Percentiles rank a stretch among this genome's conserved stretches.
These are phyloP conservation scores for Engystomops pustulosus DNA, from an alignment of 2,113 vertebrate genomes.

Conservation along the genomic window DNA sequence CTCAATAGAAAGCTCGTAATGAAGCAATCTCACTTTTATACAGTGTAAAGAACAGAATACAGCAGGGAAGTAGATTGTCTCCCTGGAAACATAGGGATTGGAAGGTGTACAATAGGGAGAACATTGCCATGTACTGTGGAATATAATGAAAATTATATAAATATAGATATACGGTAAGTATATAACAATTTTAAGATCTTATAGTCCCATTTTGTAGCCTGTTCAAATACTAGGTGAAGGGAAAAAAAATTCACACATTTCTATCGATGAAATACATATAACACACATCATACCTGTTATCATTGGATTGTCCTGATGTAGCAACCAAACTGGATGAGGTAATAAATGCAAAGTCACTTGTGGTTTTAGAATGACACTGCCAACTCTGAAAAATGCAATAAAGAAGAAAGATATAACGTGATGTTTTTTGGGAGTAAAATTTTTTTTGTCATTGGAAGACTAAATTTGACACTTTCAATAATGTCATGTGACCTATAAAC, in stretches of 20 bases:
- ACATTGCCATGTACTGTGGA: background rate
- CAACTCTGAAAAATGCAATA: slow-evolving; percentile 79
- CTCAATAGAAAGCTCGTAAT: background rate
- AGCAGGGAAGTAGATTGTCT: background rate
- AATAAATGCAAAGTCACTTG: slow-evolving; percentile 94
- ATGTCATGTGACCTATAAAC: background rate
- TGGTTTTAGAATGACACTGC: slow-evolving; percentile 96
- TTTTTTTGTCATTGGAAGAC: background rate
- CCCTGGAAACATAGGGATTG: background rate
- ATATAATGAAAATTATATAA: background rate
- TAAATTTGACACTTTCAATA: background rate
- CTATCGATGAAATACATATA: no score
- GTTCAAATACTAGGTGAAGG: no score
- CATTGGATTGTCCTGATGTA: slow-evolving; percentile 94
- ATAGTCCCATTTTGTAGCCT: no score
- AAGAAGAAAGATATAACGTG: background rate
- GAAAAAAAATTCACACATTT: no score
- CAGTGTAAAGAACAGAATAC: background rate
- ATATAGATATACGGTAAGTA: no score
- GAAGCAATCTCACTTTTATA: no score
- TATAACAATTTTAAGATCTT: no score
- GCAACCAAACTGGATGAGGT: slow-evolving; percentile 97
- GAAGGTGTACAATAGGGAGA: background rate
- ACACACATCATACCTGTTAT: slow-evolving; percentile 81
- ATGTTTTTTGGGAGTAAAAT: background rate